Conservation (phyloP, 2,113 vertebrate genomes). For the Trogon melanurus region DNA sequence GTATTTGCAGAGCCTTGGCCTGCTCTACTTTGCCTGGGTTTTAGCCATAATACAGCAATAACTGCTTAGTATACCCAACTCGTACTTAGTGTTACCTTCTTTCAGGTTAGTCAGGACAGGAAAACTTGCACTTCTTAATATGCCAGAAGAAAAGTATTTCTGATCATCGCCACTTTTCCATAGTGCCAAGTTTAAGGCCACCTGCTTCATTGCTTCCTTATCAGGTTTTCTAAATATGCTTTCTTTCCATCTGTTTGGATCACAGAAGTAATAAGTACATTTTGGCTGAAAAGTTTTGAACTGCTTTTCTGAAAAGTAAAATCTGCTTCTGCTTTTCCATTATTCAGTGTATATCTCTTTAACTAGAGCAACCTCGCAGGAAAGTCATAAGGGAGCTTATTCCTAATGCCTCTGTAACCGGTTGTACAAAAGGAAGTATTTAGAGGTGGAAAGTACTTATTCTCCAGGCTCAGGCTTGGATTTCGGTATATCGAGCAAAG, state of each 20-base stretch:
- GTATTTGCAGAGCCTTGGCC: not conserved
- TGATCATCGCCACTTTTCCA: not conserved
- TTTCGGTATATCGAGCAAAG: not conserved
- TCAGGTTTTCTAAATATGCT: not conserved
- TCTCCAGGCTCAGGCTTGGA: not conserved
- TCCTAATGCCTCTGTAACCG: not conserved
- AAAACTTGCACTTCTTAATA: not conserved
- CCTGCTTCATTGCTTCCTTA: not conserved
- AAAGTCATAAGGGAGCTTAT: not conserved
- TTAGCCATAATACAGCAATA: not conserved
- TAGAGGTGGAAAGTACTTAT: not conserved
- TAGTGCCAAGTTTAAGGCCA: not conserved
- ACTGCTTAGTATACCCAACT: not conserved
- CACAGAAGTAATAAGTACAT: not conserved
- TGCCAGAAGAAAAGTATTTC: not conserved
- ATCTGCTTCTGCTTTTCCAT: not conserved
- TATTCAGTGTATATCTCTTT: not conserved
- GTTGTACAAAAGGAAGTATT: not conserved
- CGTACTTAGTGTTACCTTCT: not conserved
- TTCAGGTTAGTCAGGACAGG: not conserved
- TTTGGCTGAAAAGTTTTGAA: not conserved
- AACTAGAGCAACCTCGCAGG: not conserved
- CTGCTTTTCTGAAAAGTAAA: not conserved
- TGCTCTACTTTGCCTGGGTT: not conserved
- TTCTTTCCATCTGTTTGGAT: not conserved